A percentile compares a stretch with the other conserved stretches of the same genome.
Conservation (phyloP, 2,113 vertebrate species). For the Ondatra zibethicus region DNA sequence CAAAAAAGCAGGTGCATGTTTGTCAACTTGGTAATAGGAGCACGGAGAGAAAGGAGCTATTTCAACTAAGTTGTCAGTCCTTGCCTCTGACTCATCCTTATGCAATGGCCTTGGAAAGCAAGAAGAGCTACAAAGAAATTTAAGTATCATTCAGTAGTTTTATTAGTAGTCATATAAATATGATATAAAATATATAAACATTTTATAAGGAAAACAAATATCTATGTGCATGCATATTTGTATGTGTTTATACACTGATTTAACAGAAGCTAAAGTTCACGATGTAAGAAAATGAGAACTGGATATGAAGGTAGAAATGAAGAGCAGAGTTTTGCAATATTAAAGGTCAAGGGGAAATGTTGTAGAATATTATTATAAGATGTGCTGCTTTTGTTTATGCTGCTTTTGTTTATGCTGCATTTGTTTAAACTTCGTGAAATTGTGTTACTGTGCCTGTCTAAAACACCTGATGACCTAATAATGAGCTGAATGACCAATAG, state of each 20-base stretch:
- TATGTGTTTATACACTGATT: not conserved
- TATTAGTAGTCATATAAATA: slow-evolving; percentile 31
- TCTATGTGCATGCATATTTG: not conserved
- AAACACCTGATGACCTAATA: too few species aligned
- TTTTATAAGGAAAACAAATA: slow-evolving; percentile 8
- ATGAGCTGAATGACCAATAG: too few species aligned
- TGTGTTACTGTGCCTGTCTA: too few species aligned
- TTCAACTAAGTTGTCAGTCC: slow-evolving; percentile 18
- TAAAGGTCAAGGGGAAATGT: not conserved
- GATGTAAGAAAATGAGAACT: not conserved
- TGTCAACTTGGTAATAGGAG: slow-evolving; percentile 22
- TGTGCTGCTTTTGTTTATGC: too few species aligned
- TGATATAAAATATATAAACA: not conserved
- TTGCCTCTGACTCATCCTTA: slow-evolving; percentile 28
- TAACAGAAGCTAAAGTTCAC: slow-evolving; percentile 21
- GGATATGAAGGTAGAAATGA: slow-evolving; percentile 1
- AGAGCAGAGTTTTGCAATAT: not conserved
- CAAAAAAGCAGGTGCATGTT: not conserved
- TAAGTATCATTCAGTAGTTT: not conserved
- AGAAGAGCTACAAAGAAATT: not conserved
- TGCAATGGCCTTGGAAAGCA: not conserved
- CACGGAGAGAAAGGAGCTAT: not conserved
- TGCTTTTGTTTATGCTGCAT: too few species aligned
- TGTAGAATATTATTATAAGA: too few species aligned
- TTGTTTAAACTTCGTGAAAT: too few species aligned